Conservation (phyloP, 2,797 vertebrate genomes). For the Clarias laeviceps region DNA sequence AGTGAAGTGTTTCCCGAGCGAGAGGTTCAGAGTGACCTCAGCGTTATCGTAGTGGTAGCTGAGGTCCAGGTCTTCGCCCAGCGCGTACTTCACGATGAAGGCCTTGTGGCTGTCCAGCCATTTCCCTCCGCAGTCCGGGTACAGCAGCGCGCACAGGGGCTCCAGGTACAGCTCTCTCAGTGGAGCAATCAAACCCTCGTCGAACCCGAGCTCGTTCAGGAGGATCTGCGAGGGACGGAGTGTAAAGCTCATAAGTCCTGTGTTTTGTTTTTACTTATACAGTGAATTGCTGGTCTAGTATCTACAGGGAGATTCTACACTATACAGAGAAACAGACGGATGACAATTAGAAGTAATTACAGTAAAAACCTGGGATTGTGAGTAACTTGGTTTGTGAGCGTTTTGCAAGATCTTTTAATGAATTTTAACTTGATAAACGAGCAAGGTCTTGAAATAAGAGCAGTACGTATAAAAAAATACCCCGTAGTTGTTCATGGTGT, state of each 20-base stretch:
- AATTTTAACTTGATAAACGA: no score
- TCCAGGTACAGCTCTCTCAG: conserved; percentile 85
- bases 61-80: conserved; percentile 84
- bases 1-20: conserved; percentile 87
- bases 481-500: conserved; percentile 97
- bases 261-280: neutral
- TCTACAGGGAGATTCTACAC: neutral
- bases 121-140: conserved; percentile 83
- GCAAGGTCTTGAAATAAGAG: no score
- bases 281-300: neutral
- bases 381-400: no score
- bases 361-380: no score
- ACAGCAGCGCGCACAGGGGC: conserved; percentile 83
- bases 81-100: conserved; percentile 90
- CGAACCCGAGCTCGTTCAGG: conserved; percentile 89
- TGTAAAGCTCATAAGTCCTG: neutral
- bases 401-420: no score
- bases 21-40: conserved; percentile 92
- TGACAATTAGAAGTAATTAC: neutral
- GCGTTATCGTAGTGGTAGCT: conserved; percentile 94
- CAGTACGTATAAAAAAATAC: conserved; percentile 65
- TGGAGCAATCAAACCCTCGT: conserved; percentile 82
- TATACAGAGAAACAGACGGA: neutral
- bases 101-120: conserved; percentile 91
- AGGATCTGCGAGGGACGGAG: conserved; percentile 77